phyloP scores from a whole-genome alignment of 30 jellyfish, hydroid and myxozoan species.

The Catostylus mosaicus region DNA sequence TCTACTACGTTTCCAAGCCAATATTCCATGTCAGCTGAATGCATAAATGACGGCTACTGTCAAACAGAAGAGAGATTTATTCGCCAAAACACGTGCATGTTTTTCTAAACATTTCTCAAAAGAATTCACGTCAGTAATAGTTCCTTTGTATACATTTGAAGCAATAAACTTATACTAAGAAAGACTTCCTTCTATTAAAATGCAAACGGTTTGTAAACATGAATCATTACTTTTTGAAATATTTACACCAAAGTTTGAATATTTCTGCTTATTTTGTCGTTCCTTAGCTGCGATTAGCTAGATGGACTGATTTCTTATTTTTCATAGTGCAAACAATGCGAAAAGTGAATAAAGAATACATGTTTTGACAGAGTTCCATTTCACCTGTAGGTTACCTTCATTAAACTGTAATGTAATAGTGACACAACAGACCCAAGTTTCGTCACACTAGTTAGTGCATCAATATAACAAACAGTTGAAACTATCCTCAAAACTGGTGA shows the following conservation, averaged over 20 bases:
- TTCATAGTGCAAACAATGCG: not conserved
- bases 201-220: not conserved
- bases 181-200: not conserved
- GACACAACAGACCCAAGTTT: too few species aligned
- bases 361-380: too few species aligned
- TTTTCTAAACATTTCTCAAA: not conserved
- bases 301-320: not conserved
- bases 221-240: not conserved
- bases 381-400: too few species aligned
- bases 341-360: not conserved
- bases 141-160: not conserved
- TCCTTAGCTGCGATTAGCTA: not conserved
- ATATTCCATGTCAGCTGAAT: too few species aligned
- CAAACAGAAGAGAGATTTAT: too few species aligned
- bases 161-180: not conserved
- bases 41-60: too few species aligned
- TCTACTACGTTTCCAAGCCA: too few species aligned
- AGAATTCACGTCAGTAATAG: not conserved
- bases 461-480: too few species aligned
- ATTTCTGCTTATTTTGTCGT: not conserved
- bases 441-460: too few species aligned
- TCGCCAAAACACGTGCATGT: too few species aligned
- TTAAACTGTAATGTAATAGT: too few species aligned
- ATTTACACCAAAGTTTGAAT: not conserved
- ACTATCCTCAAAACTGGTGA: too few species aligned